phyloP scores from a whole-genome alignment of 2,113 vertebrate species.

The Sinocyclocheilus maitianheensis region DNA sequence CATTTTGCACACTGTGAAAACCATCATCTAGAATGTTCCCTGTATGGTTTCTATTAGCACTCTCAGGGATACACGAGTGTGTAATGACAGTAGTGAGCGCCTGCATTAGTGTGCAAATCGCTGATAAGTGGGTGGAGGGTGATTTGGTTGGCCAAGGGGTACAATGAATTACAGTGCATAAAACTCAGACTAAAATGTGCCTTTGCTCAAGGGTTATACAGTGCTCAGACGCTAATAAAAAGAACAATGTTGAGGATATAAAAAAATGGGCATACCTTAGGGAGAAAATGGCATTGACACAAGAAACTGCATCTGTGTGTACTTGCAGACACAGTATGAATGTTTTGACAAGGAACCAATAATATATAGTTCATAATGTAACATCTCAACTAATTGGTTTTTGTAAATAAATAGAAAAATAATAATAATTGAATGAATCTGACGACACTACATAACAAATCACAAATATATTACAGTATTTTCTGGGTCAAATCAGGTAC shows the following conservation, averaged over 20 bases:
- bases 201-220: constrained; percentile 8
- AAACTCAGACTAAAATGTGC: constrained; percentile 4
- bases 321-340: neutral
- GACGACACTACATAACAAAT: neutral
- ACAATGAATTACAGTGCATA: constrained; percentile 39
- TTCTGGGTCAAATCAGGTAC: neutral
- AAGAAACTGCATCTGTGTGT: neutral
- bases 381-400: neutral
- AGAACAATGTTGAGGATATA: neutral
- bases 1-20: constrained; percentile 19
- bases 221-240: neutral
- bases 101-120: constrained; percentile 37
- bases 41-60: constrained; percentile 23
- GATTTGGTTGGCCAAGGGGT: constrained; percentile 42
- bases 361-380: neutral
- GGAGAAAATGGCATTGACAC: neutral
- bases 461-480: neutral
- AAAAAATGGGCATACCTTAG: neutral
- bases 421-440: neutral
- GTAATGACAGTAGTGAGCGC: constrained; percentile 33
- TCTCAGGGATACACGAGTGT: constrained; percentile 18
- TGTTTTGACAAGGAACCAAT: neutral
- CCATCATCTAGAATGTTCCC: constrained; percentile 45
- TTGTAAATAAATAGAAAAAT: neutral
- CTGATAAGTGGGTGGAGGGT: constrained; percentile 36